phyloP scores from a whole-genome alignment of 1,140 invertebrate genomes.

The Limonius californicus region DNA sequence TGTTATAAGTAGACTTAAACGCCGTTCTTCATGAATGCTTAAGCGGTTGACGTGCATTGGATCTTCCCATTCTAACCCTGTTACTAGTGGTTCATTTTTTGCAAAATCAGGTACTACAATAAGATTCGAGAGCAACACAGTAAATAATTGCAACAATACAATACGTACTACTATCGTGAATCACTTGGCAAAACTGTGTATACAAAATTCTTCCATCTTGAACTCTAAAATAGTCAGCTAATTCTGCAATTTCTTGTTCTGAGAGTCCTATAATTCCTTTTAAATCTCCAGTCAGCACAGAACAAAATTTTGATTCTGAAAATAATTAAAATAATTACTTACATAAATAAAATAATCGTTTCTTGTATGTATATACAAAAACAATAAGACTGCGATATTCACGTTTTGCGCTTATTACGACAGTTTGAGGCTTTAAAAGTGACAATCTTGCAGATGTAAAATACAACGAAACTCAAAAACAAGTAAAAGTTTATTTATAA shows the following conservation, averaged over 20 bases:
- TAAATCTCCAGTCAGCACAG: constrained; percentile 60
- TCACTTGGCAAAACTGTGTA: constrained; percentile 64
- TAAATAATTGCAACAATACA: too few relatives aligned
- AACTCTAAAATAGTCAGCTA: constrained; percentile 68
- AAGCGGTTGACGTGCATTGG: constrained; percentile 57
- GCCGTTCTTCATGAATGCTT: constrained; percentile 57
- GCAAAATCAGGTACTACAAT: constrained; percentile 50
- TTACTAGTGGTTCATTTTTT: constrained; percentile 48
- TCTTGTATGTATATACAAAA: too few relatives aligned
- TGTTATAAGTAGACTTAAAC: constrained; percentile 59
- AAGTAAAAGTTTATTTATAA: too few relatives aligned
- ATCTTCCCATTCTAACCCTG: constrained; percentile 61
- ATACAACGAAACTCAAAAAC: too few relatives aligned
- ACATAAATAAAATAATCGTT: too few relatives aligned
- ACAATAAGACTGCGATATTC: too few relatives aligned
- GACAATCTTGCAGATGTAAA: too few relatives aligned
- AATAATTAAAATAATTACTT: too few relatives aligned
- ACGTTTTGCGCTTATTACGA: too few relatives aligned
- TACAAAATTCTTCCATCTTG: constrained; percentile 69
- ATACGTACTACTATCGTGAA: constrained; percentile 58
- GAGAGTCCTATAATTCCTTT: constrained; percentile 59
- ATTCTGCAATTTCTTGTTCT: constrained; percentile 62
- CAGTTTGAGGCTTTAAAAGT: too few relatives aligned
- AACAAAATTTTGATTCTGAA: constrained; percentile 65
- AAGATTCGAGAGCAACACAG: too few relatives aligned